These are phyloP conservation scores for Liparis tanakae DNA, from an alignment of 2,797 vertebrate species.

Conservation along the genomic window DNA sequence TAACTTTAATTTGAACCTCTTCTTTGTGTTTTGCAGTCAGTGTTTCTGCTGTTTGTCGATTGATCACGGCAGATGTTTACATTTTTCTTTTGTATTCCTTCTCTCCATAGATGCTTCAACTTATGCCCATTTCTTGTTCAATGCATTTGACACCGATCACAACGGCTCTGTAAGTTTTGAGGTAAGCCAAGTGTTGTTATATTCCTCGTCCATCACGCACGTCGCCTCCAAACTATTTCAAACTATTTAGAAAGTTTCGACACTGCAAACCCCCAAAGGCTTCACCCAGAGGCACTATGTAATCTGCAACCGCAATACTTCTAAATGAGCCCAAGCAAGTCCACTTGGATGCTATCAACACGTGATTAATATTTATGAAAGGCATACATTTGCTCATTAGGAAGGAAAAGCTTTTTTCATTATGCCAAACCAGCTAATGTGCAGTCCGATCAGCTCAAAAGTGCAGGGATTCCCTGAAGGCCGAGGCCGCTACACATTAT, in stretches of 20 bases:
- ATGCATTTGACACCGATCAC: slow-evolving; percentile 98
- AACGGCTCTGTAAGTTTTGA: slow-evolving; percentile 98
- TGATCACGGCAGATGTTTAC: background rate
- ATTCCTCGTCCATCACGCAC: background rate
- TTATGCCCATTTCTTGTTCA: slow-evolving; percentile 98
- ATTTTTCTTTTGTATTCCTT: too few relatives aligned
- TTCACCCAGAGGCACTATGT: slow-evolving; percentile 34
- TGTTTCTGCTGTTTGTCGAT: slow-evolving; percentile 12
- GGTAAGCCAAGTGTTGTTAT: slow-evolving; percentile 77
- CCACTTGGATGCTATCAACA: slow-evolving; percentile 36
- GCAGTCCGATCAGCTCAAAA: slow-evolving; percentile 25
- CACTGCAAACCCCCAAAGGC: background rate
- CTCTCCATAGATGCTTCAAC: slow-evolving; percentile 91
- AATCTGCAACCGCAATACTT: slow-evolving; percentile 38
- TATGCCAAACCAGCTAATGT: slow-evolving; percentile 37
- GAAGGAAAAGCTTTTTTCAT: slow-evolving; percentile 53
- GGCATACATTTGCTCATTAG: slow-evolving; percentile 67
- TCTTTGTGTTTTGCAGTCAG: slow-evolving; percentile 23
- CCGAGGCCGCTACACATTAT: slow-evolving; percentile 10
- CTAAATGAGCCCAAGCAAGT: slow-evolving; percentile 35
- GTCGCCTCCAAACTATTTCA: background rate
- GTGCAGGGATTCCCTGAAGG: slow-evolving; percentile 26
- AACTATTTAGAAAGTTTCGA: slow-evolving; percentile 10
- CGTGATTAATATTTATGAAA: slow-evolving; percentile 71
- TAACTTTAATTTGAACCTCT: slow-evolving; percentile 14